These are phyloP conservation scores for Arrhamphus sclerolepis DNA, from an alignment of 2,797 vertebrate species.

Conservation along the genomic window DNA sequence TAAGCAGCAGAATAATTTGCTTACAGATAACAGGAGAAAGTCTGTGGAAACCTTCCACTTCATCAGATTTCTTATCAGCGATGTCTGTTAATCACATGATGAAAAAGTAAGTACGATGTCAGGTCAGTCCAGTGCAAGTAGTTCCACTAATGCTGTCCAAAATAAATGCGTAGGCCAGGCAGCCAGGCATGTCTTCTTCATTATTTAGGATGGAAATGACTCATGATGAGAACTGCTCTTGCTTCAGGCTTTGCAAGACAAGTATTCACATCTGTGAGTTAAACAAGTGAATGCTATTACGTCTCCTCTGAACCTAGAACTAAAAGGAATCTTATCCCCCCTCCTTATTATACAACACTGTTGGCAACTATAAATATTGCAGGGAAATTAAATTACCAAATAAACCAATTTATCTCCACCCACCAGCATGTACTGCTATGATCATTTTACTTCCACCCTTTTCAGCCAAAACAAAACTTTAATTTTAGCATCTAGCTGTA, in stretches of 20 bases:
- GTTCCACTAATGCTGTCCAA: conserved; percentile 26
- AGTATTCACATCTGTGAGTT: conserved; percentile 49
- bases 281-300: conserved; percentile 50
- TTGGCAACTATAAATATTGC: conserved; percentile 62
- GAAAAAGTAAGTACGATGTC: conserved; percentile 9
- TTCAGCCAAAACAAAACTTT: conserved; percentile 15
- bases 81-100: not conserved
- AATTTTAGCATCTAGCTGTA: conserved; percentile 31
- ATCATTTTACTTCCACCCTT: conserved; percentile 41
- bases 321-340: conserved; percentile 16
- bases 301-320: conserved; percentile 37
- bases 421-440: conserved; percentile 50
- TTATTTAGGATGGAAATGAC: conserved; percentile 64
- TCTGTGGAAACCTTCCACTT: too few species aligned
- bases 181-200: conserved; percentile 43
- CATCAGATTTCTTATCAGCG: too few species aligned
- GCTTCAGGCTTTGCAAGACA: conserved; percentile 52
- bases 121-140: conserved; percentile 20
- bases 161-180: conserved; percentile 33
- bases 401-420: conserved; percentile 69
- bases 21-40: too few species aligned
- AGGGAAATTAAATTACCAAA: conserved; percentile 48
- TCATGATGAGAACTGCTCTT: conserved; percentile 54
- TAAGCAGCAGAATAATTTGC: too few species aligned
- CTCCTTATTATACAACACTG: conserved; percentile 34